Evolutionary conservation across 2,113 vertebrate genomes (phyloP).

Genomic region (Pavo muticus): DNA sequence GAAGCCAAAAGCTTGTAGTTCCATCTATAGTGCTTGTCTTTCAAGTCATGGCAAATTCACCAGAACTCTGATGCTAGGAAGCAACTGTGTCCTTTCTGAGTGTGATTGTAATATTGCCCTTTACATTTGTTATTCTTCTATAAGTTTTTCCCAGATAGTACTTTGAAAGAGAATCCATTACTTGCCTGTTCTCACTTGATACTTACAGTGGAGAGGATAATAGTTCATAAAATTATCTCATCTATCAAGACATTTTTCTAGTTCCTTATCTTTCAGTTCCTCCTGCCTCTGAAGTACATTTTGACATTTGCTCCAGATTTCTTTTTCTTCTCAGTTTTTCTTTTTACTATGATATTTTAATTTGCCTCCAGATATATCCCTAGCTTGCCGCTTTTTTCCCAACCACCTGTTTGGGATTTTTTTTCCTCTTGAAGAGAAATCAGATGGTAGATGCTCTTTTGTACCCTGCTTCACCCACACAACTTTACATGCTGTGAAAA

Average conservation of each 20-base stretch:
- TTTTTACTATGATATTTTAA: not conserved
- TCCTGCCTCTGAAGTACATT: not conserved
- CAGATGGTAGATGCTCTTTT: not conserved
- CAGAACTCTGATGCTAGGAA: not conserved
- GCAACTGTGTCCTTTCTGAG: not conserved
- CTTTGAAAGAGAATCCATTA: not conserved
- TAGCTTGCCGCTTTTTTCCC: not conserved
- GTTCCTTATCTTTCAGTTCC: not conserved
- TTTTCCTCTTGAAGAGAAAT: not conserved
- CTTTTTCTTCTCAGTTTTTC: not conserved
- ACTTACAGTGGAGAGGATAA: not conserved
- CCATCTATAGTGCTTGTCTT: not conserved
- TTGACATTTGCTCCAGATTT: not conserved
- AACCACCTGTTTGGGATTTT: not conserved
- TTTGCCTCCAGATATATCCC: not conserved
- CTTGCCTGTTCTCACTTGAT: not conserved
- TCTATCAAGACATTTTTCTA: not conserved
- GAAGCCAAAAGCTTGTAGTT: not conserved
- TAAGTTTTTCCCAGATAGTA: not conserved
- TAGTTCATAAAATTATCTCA: not conserved
- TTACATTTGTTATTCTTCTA: not conserved
- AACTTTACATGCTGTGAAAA: not conserved
- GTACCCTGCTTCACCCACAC: accelerated
- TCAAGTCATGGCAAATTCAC: not conserved
- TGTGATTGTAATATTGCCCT: not conserved